Base-by-base conservation (phyloP, 2,113 vertebrate species). In the Rhea americana region DNA sequence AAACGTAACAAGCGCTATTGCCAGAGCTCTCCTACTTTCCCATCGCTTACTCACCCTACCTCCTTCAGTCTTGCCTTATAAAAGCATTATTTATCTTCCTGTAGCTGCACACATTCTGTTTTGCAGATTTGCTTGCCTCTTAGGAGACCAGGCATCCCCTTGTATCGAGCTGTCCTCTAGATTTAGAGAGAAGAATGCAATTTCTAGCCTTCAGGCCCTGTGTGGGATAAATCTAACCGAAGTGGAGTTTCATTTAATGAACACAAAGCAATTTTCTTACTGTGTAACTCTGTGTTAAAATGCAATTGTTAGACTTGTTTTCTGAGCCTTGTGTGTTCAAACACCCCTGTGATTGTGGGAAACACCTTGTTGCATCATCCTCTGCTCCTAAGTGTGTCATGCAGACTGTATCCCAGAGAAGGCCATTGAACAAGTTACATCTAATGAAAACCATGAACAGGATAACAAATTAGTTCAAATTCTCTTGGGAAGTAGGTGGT, bases 211-310 rank as follows among this genome's bases (percentile, higher is more conserved):
- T 45, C 43, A 45, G 43, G 43, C 43, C 43, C 43, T 37, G 22
- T 13, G 30, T 6, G 55, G 21, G 71, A 70, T 63, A 70, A 78
- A 35, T 58, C 3, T 10, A 28, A 26, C 24, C 21, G 32, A 11
- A 0, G 0, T 62, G 68, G 48, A 43, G 28, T 43, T 75, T 30
- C 15, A 21, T 63, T 53, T 28, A 11, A 58, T 30, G 41, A 30
- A 26, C 26, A 28, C 39, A 1, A 4, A 41, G 28, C 22, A 20
- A 58, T 30, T 62, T 71, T 89, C 48, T n/a, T 79, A 25, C 39
- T 71, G 61, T 59, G 41, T 58, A 71, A 26, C 25, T 80, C 20
- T 43, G 4, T 71, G 35, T 37, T 75, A 63, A 39, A 45, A n/a
- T 14, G 20, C 24, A 67, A 24, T 68, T 58, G 28, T 24, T 70